Base-by-base conservation (phyloP, 2,888 invertebrate species). In the Polydrusus tereticollis region DNA sequence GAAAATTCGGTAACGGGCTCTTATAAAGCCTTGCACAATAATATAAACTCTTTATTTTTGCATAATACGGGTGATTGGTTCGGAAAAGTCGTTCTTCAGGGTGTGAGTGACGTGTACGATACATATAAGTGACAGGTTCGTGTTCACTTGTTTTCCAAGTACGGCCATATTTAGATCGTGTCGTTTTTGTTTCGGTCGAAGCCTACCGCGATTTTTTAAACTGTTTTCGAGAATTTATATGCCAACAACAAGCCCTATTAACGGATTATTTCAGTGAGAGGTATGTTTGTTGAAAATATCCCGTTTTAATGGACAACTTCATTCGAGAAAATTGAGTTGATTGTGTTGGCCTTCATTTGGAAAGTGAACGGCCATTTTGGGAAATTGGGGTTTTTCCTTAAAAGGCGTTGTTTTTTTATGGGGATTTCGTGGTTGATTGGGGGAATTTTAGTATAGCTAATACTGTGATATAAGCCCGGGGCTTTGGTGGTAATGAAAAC, bases 81-180 rank as follows among this genome's bases (percentile, higher is more conserved):
- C 14, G 8, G 1, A 59, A 23, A 38, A 41, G 4, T 23, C 26
- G 26, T 29, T 33, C 7, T 45, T n/a, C 18, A 20, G 29, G 36
- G 62, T 18, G 38, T 26, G 26, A 47, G 50, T 33, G 21, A 8
- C 38, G 45, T 8, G 50, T 29, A 50, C 14, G 29, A 55, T 29
- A 55, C 18, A 18, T 16, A 23, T 47, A 63, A 64, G 65, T 65
- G 70, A 64, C 70, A 70, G 64, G 38, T 50, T 36, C 62, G 63
- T 47, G 59, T 38, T 65, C 58, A 63, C 58, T 71, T 60, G 67
- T 63, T 62, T 52, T 67, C 67, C 67, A 62, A 66, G 64, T 45
- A 69, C 73, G 73, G 73, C 73, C 73, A 73, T 73, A 73, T 73
- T 73, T 73, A 69, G 52, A 59, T 72, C 64, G 72, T 68, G 57